Percentiles rank a stretch among this genome's conserved stretches.
Evolutionary conservation across 2,888 invertebrate genomes (phyloP).

Genomic region (Autographa gamma): DNA sequence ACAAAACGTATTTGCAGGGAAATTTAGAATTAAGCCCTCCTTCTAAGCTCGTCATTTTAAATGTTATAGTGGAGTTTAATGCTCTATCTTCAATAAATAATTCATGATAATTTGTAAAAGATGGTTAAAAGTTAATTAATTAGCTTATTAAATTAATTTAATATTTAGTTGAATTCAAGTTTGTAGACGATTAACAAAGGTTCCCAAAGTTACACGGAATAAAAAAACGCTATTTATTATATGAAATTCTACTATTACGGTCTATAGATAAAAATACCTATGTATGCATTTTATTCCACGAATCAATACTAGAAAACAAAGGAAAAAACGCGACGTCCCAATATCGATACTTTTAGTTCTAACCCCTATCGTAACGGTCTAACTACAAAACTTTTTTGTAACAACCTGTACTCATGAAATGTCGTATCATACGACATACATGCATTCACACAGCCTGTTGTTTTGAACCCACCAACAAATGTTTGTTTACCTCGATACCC

Average conservation of each 20-base stretch:
- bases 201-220: too few species aligned
- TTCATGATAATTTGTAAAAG: too few species aligned
- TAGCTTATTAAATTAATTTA: too few species aligned
- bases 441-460: constrained; percentile 30
- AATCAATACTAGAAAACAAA: neutral
- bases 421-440: constrained; percentile 22
- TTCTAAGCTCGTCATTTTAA: neutral
- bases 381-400: constrained; percentile 10
- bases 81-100: too few species aligned
- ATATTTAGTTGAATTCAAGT: too few species aligned
- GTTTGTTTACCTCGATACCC: constrained; percentile 45
- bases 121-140: too few species aligned
- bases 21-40: neutral
- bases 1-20: neutral
- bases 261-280: neutral
- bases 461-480: constrained; percentile 35
- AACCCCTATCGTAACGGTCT: neutral
- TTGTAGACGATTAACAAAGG: too few species aligned
- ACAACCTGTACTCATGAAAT: constrained; percentile 29
- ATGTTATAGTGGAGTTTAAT: neutral
- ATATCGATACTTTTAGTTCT: neutral
- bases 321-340: neutral
- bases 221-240: too few species aligned
- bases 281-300: neutral
- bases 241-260: too few species aligned